Conservation (phyloP, 2,888 invertebrate species). For the Ganaspis brasiliensis region DNA sequence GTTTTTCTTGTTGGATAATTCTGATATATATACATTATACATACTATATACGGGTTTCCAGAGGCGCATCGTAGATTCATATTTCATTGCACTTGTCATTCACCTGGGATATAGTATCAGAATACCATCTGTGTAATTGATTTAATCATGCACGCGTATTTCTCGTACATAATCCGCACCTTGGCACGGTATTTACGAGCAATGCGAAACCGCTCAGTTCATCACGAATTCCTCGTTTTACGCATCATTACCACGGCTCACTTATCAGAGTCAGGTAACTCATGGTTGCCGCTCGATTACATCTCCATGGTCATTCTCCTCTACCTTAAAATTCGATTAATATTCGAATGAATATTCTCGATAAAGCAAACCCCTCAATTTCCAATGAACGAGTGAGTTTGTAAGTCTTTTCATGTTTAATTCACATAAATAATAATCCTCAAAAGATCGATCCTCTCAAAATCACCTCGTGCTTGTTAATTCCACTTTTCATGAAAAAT, state of each 20-base stretch:
- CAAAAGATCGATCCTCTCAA: slow-evolving; percentile 11
- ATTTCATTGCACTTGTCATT: slow-evolving; percentile 34
- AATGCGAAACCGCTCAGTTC: slow-evolving; percentile 36
- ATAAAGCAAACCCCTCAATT: slow-evolving; percentile 27
- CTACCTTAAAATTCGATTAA: slow-evolving; percentile 41
- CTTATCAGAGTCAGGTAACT: slow-evolving; percentile 43
- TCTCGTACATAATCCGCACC: slow-evolving; percentile 33
- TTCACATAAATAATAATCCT: slow-evolving; percentile 28
- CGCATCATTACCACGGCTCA: slow-evolving; percentile 41
- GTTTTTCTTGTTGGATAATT: slow-evolving; percentile 30
- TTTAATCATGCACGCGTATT: slow-evolving; percentile 34
- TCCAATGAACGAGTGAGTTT: slow-evolving; percentile 23
- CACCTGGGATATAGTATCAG: slow-evolving; percentile 19
- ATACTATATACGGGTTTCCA: too few relatives aligned
- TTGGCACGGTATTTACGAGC: slow-evolving; percentile 38
- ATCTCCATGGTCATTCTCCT: slow-evolving; percentile 9
- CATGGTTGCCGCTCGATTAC: slow-evolving; percentile 38
- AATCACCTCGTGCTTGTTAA: slow-evolving; percentile 21
- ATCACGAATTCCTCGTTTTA: slow-evolving; percentile 44
- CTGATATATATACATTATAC: too few relatives aligned
- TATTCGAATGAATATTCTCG: slow-evolving; percentile 35
- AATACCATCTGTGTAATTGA: slow-evolving; percentile 37
- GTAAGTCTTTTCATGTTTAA: slow-evolving; percentile 30
- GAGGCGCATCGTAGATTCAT: slow-evolving; percentile 7
- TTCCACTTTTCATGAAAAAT: not conserved